Evolutionary conservation across 2,888 invertebrate species (phyloP).

Genomic region (Dorcus hopei): DNA sequence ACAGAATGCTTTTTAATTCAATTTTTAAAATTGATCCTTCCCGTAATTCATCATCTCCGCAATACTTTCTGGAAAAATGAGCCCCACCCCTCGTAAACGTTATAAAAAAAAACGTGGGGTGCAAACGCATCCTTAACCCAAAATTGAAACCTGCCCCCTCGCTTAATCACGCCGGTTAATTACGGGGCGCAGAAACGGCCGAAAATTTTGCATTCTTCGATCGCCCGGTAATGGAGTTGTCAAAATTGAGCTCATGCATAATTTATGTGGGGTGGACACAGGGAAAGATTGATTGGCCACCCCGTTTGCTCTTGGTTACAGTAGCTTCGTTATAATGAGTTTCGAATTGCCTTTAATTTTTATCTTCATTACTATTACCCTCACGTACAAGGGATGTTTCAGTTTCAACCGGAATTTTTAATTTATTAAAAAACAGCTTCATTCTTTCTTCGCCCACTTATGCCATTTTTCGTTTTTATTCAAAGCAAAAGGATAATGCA

Average conservation of each 20-base stretch:
- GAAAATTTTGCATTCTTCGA: slow-evolving; percentile 7
- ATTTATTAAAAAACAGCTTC: too few relatives aligned
- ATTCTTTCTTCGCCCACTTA: too few relatives aligned
- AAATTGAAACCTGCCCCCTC: slow-evolving; percentile 23
- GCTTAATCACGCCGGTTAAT: slow-evolving; percentile 17
- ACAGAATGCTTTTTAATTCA: too few relatives aligned
- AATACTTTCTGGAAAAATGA: too few relatives aligned
- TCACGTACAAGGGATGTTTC: too few relatives aligned
- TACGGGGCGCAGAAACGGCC: slow-evolving; percentile 12
- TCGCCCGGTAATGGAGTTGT: slow-evolving; percentile 11
- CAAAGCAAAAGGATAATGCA: too few relatives aligned
- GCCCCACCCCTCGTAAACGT: too few relatives aligned
- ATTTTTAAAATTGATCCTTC: too few relatives aligned
- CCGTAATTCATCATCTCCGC: too few relatives aligned
- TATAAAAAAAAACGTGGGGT: slow-evolving; percentile 10
- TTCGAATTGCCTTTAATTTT: neutral
- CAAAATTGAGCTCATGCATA: slow-evolving; percentile 10
- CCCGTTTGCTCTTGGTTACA: slow-evolving; percentile 9
- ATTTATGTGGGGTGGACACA: slow-evolving; percentile 12
- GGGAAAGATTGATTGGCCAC: slow-evolving; percentile 15
- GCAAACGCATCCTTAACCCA: slow-evolving; percentile 23
- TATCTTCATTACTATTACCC: too few relatives aligned
- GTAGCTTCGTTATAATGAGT: slow-evolving; percentile 4
- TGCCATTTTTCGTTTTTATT: too few relatives aligned
- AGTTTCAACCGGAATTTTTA: too few relatives aligned